Conservation (phyloP, 1,140 invertebrate genomes). For the Teleopsis dalmanni region DNA sequence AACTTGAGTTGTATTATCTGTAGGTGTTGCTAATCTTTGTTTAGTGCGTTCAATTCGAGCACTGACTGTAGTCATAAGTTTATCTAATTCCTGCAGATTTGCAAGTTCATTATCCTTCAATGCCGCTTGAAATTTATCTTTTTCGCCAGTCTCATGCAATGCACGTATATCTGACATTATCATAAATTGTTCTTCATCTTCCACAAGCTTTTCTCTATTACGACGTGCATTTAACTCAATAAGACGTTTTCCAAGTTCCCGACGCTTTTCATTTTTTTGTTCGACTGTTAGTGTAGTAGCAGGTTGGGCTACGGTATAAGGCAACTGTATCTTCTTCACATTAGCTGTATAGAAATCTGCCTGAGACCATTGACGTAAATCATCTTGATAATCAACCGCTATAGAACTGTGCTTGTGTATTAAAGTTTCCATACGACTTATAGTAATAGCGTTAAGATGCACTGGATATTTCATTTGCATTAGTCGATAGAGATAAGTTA, state of each 20-base stretch:
- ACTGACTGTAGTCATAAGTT: neutral
- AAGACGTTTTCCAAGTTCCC: constrained; percentile 71
- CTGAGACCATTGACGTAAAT: constrained; percentile 72
- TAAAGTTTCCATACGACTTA: constrained; percentile 79
- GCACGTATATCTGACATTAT: constrained; percentile 59
- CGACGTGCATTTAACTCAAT: constrained; percentile 52
- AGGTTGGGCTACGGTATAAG: constrained; percentile 49
- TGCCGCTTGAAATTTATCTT: constrained; percentile 46
- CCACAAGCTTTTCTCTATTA: constrained; percentile 52
- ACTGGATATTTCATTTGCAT: constrained; percentile 90
- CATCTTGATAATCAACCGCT: constrained; percentile 69
- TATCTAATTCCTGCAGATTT: constrained; percentile 31
- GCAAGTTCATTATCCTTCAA: constrained; percentile 53
- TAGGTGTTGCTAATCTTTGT: neutral
- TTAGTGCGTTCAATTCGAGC: constrained; percentile 7
- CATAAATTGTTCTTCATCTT: constrained; percentile 80
- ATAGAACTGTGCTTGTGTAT: constrained; percentile 73
- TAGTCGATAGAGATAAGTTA: constrained; percentile 78
- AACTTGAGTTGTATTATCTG: neutral
- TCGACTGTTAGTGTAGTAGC: constrained; percentile 56
- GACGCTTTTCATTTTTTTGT: constrained; percentile 77
- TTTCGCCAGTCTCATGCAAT: constrained; percentile 28
- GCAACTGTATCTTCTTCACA: constrained; percentile 78
- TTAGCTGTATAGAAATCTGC: constrained; percentile 74
- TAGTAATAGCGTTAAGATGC: constrained; percentile 78